Base-by-base conservation (phyloP, 2,888 invertebrate genomes). In the Patella pellucida region DNA sequence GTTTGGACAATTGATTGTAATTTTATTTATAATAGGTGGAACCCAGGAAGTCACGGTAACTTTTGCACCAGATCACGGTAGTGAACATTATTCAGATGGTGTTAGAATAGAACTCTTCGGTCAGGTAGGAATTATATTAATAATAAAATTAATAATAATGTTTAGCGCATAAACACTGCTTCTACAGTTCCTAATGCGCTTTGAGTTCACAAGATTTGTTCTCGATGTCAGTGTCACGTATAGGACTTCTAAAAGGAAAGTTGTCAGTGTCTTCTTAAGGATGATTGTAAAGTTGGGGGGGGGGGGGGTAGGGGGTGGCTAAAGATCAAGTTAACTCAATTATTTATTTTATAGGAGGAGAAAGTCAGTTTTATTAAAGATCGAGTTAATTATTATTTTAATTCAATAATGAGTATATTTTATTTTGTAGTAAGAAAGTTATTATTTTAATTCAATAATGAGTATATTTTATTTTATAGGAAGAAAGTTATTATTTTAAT, bases 41-140 rank as follows among this genome's bases (percentile, higher is more conserved):
- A 85, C 82, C 51, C 84, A 84, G 68, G 90, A 90, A 73, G 82
- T 91, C 19, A 85, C 84, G 16, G 86, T 90, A 51, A 89, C 90
- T 16, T 91, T 91, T 85, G 87, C 89, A 16, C 90, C 91, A 9
- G 91, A 91, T 75, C 90, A 90, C 80, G 77, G 85, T 15, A 89
- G 89, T 79, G 88, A 90, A 67, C 78, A 86, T 74, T 91, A 82
- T 81, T 88, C 89, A 5, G 91, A 91, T 82, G 86, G 87, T 15
- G 84, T 89, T 11, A 84, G 86, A 69, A 86, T 91, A 68, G 87
- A 90, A 74, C 81, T 91, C 1, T 91, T 90, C 82, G 88, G 86
- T 73, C 85, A 88, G 85, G 89, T 89, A 80, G 75, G 69, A 23
- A 74, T 41, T 9, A 0, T 41, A 41, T 41, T 41, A 5, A 41